These are phyloP conservation scores for Protobothrops mucrosquamatus DNA, from an alignment of 2,113 vertebrate genomes.

Conservation along the genomic window DNA sequence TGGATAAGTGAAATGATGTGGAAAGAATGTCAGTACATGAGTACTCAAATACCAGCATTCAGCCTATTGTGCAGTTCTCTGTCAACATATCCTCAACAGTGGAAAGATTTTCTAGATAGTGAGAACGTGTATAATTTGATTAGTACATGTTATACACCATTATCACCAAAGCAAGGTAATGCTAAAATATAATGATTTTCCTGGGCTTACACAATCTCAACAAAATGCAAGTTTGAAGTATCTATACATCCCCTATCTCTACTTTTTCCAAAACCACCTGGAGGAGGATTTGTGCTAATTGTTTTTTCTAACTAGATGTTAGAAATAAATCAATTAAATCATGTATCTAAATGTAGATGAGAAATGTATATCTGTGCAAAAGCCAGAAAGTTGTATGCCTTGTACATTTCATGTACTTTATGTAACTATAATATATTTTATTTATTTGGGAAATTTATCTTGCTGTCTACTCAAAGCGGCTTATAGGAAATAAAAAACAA, in stretches of 20 bases:
- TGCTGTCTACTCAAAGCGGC: too few relatives aligned
- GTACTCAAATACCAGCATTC: conserved; percentile 50
- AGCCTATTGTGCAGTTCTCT: conserved; percentile 58
- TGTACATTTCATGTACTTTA: background rate
- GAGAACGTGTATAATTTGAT: conserved; percentile 43
- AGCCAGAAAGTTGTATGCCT: background rate
- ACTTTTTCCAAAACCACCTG: background rate
- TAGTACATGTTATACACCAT: conserved; percentile 29
- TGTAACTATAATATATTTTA: background rate
- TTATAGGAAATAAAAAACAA: too few relatives aligned
- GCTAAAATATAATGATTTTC: background rate
- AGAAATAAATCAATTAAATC: background rate
- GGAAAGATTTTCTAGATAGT: conserved; percentile 50
- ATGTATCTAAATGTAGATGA: background rate
- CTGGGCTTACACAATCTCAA: background rate
- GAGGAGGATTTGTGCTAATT: background rate
- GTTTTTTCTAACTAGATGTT: background rate
- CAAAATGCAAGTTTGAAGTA: background rate
- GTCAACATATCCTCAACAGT: conserved; percentile 47
- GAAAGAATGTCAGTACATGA: conserved; percentile 64
- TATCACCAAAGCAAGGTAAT: background rate
- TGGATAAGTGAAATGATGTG: conserved; percentile 59
- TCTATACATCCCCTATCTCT: background rate
- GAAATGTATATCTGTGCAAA: background rate
- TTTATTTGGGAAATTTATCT: too few relatives aligned